Evolutionary conservation across 2,888 invertebrate species (phyloP).

Genomic region (Ptychoptera contaminata): DNA sequence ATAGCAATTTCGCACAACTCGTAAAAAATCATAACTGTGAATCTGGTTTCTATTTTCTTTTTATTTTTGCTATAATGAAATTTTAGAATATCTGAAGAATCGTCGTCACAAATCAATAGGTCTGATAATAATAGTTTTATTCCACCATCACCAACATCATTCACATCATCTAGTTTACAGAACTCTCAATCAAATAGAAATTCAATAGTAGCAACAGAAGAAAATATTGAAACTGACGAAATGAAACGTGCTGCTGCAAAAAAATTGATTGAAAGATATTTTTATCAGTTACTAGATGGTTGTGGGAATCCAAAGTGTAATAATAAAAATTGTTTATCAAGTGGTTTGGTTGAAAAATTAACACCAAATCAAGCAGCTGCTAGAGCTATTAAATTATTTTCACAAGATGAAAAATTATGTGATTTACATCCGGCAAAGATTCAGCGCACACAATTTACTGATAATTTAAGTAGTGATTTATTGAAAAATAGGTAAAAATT

Average conservation of each 20-base stretch:
- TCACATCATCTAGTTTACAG: neutral
- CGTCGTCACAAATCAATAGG: slow-evolving; percentile 11
- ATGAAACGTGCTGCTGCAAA: slow-evolving; percentile 66
- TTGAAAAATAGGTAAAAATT: too few relatives aligned
- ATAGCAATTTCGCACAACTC: neutral
- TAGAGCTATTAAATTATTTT: slow-evolving; percentile 72
- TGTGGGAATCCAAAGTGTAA: slow-evolving; percentile 80
- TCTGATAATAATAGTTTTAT: neutral
- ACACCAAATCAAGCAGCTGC: slow-evolving; percentile 84
- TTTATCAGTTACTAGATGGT: slow-evolving; percentile 81
- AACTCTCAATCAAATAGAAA: neutral
- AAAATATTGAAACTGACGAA: slow-evolving; percentile 35
- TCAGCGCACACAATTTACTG: slow-evolving; percentile 35
- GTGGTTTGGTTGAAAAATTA: slow-evolving; percentile 61
- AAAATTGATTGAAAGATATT: slow-evolving; percentile 80
- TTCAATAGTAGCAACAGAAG: slow-evolving; percentile 2
- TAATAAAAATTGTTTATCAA: slow-evolving; percentile 80
- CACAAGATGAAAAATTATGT: slow-evolving; percentile 70
- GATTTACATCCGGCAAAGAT: slow-evolving; percentile 56
- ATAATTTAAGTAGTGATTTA: too few relatives aligned
- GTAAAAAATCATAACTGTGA: neutral
- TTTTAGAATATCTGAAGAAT: slow-evolving; percentile 13
- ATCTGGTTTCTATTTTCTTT: too few relatives aligned
- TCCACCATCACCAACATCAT: neutral
- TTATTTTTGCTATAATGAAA: neutral